phyloP scores from a whole-genome alignment of 2,797 vertebrate species.

The Cossypha heuglini region DNA sequence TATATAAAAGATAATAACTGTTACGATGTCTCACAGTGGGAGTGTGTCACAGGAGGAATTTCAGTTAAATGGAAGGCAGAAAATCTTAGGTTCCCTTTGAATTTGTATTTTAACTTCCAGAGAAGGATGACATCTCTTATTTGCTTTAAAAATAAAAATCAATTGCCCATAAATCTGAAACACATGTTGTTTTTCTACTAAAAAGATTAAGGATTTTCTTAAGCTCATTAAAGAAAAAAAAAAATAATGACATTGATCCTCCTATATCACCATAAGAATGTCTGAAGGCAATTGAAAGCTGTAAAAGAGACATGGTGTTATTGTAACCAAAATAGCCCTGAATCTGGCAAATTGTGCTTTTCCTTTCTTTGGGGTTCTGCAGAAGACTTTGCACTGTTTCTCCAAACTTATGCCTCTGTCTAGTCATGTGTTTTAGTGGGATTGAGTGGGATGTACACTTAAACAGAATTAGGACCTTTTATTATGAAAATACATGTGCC shows the following conservation, averaged over 20 bases:
- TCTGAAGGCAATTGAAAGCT: conserved; percentile 18
- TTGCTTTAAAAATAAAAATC: conserved; percentile 58
- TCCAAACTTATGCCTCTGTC: background rate
- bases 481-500: conserved; percentile 16
- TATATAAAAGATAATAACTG: background rate
- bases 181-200: conserved; percentile 45
- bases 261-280: background rate
- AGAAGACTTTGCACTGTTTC: background rate
- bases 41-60: background rate
- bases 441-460: background rate
- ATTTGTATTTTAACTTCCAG: background rate
- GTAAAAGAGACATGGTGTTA: background rate
- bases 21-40: background rate
- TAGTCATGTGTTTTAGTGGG: conserved; percentile 3
- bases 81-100: background rate
- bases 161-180: conserved; percentile 41
- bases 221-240: conserved; percentile 41
- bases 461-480: background rate
- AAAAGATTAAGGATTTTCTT: conserved; percentile 53
- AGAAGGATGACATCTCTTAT: conserved; percentile 50
- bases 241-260: conserved; percentile 7
- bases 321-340: background rate
- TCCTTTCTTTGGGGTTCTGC: background rate
- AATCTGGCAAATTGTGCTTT: background rate
- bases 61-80: background rate